Evolutionary conservation across 2,888 invertebrate genomes (phyloP).

Genomic region (Ennomos fuscantarius): DNA sequence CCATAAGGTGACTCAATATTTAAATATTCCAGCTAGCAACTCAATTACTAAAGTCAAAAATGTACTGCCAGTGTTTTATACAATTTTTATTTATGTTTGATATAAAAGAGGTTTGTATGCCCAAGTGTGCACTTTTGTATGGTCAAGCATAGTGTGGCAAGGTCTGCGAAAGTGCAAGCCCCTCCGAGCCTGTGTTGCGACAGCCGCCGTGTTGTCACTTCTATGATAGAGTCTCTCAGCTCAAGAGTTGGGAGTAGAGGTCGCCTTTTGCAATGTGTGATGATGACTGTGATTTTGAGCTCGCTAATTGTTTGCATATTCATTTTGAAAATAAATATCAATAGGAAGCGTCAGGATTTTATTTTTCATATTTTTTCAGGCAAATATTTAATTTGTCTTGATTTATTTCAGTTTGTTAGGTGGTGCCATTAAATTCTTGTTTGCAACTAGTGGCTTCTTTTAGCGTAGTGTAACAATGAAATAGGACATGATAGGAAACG

Average conservation of each 20-base stretch:
- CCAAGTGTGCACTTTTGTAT: conserved; percentile 37
- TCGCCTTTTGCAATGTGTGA: conserved; percentile 33
- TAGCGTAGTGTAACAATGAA: too few species aligned
- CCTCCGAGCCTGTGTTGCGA: conserved; percentile 62
- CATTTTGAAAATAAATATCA: too few species aligned
- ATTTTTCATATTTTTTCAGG: too few species aligned
- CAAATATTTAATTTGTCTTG: too few species aligned
- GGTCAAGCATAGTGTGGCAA: conserved; percentile 50
- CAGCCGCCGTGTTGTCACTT: conserved; percentile 45
- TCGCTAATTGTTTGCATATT: too few species aligned
- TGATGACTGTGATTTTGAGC: conserved; percentile 2
- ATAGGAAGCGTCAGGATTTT: too few species aligned
- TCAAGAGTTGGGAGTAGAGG: conserved; percentile 34
- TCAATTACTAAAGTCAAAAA: background rate
- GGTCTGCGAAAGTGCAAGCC: conserved; percentile 63
- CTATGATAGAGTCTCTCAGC: conserved; percentile 38
- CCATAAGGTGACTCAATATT: conserved; percentile 11
- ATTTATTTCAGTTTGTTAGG: too few species aligned
- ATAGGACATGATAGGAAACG: too few species aligned
- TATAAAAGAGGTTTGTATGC: conserved; percentile 19
- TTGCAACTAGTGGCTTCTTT: too few species aligned
- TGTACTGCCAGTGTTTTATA: background rate
- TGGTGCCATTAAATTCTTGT: too few species aligned
- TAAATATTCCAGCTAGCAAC: conserved; percentile 6
- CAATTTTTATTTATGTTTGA: background rate